Base-by-base conservation (phyloP, 2,797 vertebrate genomes). In the Clamator glandarius region DNA sequence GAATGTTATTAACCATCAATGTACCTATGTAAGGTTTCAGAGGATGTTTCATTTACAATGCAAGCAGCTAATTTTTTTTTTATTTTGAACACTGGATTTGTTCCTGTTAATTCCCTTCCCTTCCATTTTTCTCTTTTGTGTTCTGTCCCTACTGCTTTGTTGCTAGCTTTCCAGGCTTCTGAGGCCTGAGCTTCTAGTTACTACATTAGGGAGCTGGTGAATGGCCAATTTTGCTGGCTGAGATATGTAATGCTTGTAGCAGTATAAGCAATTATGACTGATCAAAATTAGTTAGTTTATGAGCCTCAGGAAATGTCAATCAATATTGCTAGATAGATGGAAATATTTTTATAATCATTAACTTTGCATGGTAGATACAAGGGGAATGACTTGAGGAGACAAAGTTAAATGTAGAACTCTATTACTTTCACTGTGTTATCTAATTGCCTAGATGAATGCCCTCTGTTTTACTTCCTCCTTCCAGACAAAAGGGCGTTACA, bases 401-500 rank as follows among this genome's bases (percentile, higher is more conserved):
- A 90, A 93, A 87, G 85, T 83, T 90, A 89, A 94, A 93, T 90
- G 68, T 86, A 69, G 67, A 95, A 88, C 69, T 88, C 83, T 70
- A 67, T 52, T 78, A 80, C 46, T 91, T 90, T 90, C 75, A 67
- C 66, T 86, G 28, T 29, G 51, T 61, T 92, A 51, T 78, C 35
- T 92, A 94, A 86, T 93, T 93, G 77, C 73, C 58, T 94, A 78
- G 46, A 57, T 90, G 77, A 28, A 83, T 68, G 66, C 88, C 93
- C 94, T 93, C 93, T 93, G 93, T 87, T 95, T 54, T 6, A 83
- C 57, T 96, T 90, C 64, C 77, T 92, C 58, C 79, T 66, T 95
- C 11, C 66, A 90, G 85, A 73, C 90, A 84, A 95, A 95, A 94
- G 83, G 90, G 73, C 82, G 91, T 68, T 95, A 77, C 29, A 92